Base-by-base conservation (phyloP, 2,797 vertebrate species). In the Prunella strophiata region DNA sequence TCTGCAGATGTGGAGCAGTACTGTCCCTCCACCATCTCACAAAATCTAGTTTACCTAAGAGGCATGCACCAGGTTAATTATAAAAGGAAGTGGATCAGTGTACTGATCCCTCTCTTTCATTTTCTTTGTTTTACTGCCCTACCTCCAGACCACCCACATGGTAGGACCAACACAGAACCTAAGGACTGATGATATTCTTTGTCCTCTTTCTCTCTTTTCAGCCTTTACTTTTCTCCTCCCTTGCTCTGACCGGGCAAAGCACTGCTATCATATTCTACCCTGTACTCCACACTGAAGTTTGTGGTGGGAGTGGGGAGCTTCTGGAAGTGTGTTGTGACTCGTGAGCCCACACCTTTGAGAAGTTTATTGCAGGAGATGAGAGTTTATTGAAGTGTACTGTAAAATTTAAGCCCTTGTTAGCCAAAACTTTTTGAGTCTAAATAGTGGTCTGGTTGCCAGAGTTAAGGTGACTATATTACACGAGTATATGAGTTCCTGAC, bases 271-370 rank as follows among this genome's bases (percentile, higher is more conserved):
- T n/a, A 14, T 25, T 52, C 29, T n/a, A 45, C 5, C 11, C 29
- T 9, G 13, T 25, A 54, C 20, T 40, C 55, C 40, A 30, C 22
- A 30, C 7, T 17, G 48, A 76, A 47, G 20, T 54, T 47, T 61
- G 34, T 40, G 25, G 9, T 77, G 13, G 25, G 20, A 21, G 9
- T 30, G 17, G 30, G 40, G 25, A 62, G 11, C 13, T 48, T 47
- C 42, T 62, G 16, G 48, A 54, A 26, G 1, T 18, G 17, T 15
- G 11, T 18, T 55, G 25, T 34, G 17, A 17, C 30, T 34, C 2
- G 0, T 26, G 14, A 70, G 20, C 34, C 30, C 0, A 0, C 17
- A 18, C 3, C 17, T 86, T 70, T 38, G 43, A 58, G 17, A 30
- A 50, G 21, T 58, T 42, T 58, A 9, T 67, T n/a, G 54, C 29